phyloP scores from a whole-genome alignment of 2,888 invertebrate genomes.

The Syrista parreyssii region DNA sequence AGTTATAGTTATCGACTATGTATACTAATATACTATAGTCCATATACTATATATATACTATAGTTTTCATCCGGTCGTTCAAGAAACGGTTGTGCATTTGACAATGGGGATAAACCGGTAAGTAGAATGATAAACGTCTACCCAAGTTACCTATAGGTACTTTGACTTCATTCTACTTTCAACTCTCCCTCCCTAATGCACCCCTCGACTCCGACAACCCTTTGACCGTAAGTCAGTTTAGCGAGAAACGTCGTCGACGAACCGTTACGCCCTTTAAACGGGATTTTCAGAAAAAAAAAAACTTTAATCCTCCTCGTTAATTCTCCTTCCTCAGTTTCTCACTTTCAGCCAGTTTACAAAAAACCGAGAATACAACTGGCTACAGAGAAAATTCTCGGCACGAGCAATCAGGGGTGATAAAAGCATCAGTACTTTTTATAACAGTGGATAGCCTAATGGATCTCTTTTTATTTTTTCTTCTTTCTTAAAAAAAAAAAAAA shows the following conservation, averaged over 20 bases:
- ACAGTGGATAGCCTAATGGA: neutral
- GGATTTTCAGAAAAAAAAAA: neutral
- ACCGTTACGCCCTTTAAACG: neutral
- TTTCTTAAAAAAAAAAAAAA: neutral
- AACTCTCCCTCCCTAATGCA: neutral
- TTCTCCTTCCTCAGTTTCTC: neutral
- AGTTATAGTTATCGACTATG: neutral
- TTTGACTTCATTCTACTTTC: neutral
- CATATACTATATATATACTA: neutral
- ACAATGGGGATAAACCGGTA: constrained; percentile 28
- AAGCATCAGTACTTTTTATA: neutral
- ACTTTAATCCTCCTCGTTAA: neutral
- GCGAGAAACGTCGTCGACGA: neutral
- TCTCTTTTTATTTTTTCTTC: neutral
- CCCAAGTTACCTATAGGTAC: neutral
- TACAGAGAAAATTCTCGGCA: neutral
- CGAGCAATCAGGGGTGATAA: neutral
- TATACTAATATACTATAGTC: neutral
- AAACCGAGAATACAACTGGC: neutral
- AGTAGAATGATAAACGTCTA: constrained; percentile 21
- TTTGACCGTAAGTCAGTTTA: neutral
- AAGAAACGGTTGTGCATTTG: constrained; percentile 6
- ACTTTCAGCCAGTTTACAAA: neutral
- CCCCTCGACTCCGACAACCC: neutral
- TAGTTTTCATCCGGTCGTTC: constrained; percentile 1